Evolutionary conservation across 2,113 vertebrate species (phyloP).

Genomic region (Labrus mixtus): DNA sequence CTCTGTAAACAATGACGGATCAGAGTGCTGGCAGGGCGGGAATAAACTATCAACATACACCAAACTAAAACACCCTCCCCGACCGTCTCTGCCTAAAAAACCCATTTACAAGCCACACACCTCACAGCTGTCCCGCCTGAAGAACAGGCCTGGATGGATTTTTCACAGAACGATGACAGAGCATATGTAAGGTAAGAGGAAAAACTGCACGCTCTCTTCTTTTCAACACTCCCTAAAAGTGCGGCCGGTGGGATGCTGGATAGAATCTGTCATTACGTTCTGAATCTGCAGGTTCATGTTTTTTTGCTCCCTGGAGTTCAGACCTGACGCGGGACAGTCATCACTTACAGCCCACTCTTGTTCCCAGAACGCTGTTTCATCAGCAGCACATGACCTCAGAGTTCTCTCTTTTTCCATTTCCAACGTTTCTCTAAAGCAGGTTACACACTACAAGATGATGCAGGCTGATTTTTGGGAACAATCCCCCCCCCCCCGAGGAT

Average conservation of each 20-base stretch:
- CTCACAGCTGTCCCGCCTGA: constrained; percentile 26
- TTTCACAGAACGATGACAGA: constrained; percentile 46
- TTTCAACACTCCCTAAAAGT: constrained; percentile 43
- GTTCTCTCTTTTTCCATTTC: not conserved
- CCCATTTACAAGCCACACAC: constrained; percentile 23
- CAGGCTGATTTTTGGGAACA: no score
- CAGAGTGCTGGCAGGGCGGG: constrained; percentile 31
- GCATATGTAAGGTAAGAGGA: constrained; percentile 14
- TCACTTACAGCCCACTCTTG: constrained; percentile 27
- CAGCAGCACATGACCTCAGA: not conserved
- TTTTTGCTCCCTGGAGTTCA: constrained; percentile 37
- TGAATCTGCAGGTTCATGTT: constrained; percentile 47
- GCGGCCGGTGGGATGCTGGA: constrained; percentile 41
- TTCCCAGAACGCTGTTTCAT: constrained; percentile 5
- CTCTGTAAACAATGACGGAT: constrained; percentile 67
- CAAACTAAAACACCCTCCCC: constrained; percentile 21
- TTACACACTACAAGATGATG: no score
- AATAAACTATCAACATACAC: constrained; percentile 60
- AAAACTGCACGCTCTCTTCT: not conserved
- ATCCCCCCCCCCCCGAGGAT: no score
- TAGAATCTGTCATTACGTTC: constrained; percentile 45
- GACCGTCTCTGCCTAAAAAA: constrained; percentile 14
- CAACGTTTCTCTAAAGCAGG: not conserved
- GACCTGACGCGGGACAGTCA: constrained; percentile 17
- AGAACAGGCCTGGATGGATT: constrained; percentile 64